Conservation (phyloP, 2,888 invertebrate species). For the Petrolisthes cinctipes region DNA sequence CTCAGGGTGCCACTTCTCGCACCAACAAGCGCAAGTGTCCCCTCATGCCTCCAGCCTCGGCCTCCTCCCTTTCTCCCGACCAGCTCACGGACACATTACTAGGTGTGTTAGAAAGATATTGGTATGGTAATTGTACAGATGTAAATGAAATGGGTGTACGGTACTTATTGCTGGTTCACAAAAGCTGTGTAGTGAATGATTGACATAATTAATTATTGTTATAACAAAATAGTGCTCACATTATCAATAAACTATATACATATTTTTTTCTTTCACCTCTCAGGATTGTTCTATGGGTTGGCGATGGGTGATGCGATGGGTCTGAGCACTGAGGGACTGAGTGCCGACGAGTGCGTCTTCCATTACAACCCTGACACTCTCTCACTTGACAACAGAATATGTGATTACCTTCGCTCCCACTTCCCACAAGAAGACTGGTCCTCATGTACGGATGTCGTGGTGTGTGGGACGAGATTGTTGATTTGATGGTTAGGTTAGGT, state of each 20-base stretch:
- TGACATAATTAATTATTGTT: too few relatives aligned
- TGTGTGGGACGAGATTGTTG: constrained; percentile 65
- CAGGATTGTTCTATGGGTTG: constrained; percentile 70
- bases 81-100: constrained; percentile 59
- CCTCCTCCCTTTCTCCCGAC: constrained; percentile 55
- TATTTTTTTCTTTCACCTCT: not conserved
- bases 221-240: too few relatives aligned
- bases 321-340: constrained; percentile 69
- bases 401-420: constrained; percentile 69
- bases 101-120: constrained; percentile 29
- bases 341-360: constrained; percentile 69
- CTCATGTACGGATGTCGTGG: constrained; percentile 70
- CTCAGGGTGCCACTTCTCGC: constrained; percentile 57
- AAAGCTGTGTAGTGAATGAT: too few relatives aligned
- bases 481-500: not conserved
- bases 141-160: too few relatives aligned
- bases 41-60: constrained; percentile 60
- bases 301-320: constrained; percentile 70
- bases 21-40: constrained; percentile 64
- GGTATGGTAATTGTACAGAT: not conserved
- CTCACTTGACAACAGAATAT: constrained; percentile 67
- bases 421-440: constrained; percentile 71
- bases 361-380: constrained; percentile 68
- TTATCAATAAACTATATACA: too few relatives aligned
- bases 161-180: too few relatives aligned